Evolutionary conservation across 2,113 vertebrate genomes (phyloP).

Genomic region (Lampris incognitus): DNA sequence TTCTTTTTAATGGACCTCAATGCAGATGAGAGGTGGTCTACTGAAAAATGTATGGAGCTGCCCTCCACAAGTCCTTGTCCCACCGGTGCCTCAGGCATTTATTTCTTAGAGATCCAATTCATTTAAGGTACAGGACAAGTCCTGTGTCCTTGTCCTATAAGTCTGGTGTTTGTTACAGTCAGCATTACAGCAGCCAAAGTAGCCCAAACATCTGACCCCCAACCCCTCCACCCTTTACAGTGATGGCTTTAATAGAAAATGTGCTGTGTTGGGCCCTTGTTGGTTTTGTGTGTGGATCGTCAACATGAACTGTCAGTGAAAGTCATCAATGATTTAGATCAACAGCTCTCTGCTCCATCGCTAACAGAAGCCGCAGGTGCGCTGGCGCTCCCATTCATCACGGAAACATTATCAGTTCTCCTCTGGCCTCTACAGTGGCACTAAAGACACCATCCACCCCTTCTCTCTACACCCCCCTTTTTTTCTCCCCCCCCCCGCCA

Average conservation of each 20-base stretch:
- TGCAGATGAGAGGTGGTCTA: too few relatives aligned
- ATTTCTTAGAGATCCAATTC: not conserved
- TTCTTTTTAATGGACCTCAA: too few relatives aligned
- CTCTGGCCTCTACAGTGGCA: conserved; percentile 38
- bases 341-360: conserved; percentile 49
- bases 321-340: conserved; percentile 74
- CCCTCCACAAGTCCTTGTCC: conserved; percentile 13
- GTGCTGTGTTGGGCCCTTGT: conserved; percentile 52
- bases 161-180: conserved; percentile 24
- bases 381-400: conserved; percentile 58
- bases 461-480: conserved; percentile 13
- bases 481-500: conserved; percentile 24
- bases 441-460: conserved; percentile 5
- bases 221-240: conserved; percentile 51
- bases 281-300: conserved; percentile 47
- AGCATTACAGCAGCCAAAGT: conserved; percentile 13
- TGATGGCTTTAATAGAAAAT: conserved; percentile 64
- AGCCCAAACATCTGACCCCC: conserved; percentile 21
- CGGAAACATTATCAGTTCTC: conserved; percentile 59
- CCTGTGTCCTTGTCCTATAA: conserved; percentile 9
- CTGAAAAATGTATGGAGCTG: too few relatives aligned
- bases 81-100: too few relatives aligned
- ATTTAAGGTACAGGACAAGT: not conserved
- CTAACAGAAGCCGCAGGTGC: conserved; percentile 60
- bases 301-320: conserved; percentile 42